phyloP scores from a whole-genome alignment of 2,888 invertebrate species.

The Dolichopus griseipennis region DNA sequence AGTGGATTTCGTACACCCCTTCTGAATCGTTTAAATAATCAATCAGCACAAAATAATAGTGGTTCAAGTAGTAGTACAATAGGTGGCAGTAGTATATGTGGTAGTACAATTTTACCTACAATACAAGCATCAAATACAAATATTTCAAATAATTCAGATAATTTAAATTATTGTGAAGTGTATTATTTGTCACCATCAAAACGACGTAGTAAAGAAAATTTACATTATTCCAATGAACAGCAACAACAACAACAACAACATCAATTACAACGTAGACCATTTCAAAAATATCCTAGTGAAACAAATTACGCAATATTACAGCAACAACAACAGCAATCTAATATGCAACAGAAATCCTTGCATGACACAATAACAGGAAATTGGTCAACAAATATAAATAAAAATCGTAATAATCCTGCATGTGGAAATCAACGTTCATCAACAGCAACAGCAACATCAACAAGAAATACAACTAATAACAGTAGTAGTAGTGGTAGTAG shows the following conservation, averaged over 20 bases:
- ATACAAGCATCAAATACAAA: not conserved
- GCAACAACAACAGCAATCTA: constrained; percentile 23
- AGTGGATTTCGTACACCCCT: constrained; percentile 22
- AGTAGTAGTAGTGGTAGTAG: not conserved
- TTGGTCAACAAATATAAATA: not conserved
- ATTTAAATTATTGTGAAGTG: constrained; percentile 30
- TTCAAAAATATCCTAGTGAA: constrained; percentile 19
- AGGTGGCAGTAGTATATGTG: constrained; percentile 32
- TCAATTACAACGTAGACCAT: constrained; percentile 15
- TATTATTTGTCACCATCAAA: constrained; percentile 41
- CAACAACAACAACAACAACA: constrained; percentile 11
- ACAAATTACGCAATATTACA: constrained; percentile 23
- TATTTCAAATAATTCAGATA: constrained; percentile 9
- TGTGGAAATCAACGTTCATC: not conserved
- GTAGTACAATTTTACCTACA: constrained; percentile 14
- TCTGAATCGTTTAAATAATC: constrained; percentile 34
- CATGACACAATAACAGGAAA: constrained; percentile 17
- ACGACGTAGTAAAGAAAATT: constrained; percentile 28
- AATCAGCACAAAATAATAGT: constrained; percentile 25
- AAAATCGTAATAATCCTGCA: not conserved
- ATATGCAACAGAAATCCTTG: constrained; percentile 17
- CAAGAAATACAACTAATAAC: not conserved
- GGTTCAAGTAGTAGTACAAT: constrained; percentile 22
- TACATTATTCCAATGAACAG: constrained; percentile 13
- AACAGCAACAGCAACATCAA: not conserved